Base-by-base conservation (phyloP, 2,888 invertebrate species). In the Tryphoninae sp. region DNA sequence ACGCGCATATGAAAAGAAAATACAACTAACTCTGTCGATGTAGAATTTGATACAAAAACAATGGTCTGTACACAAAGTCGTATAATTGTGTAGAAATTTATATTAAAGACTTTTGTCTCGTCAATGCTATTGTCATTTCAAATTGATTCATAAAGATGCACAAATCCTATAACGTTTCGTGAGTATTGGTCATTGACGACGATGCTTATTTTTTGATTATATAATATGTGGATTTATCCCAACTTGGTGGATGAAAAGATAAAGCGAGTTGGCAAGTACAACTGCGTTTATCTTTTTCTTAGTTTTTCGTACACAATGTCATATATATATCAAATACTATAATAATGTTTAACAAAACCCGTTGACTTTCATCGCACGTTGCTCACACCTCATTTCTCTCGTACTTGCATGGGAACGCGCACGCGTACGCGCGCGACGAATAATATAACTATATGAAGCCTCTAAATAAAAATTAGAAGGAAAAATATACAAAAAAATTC, bases 41-140 rank as follows among this genome's bases (percentile, higher is more conserved):
- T 85, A 89, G 85, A 87, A 86, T 87, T 87, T 86, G 76, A 83
- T 89, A 90, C 84, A 88, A 88, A 90, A 85, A 86, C 67, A 74
- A 85, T 80, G 72, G 82, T 82, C 83, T 86, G 85, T 51, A 71
- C 80, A 85, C 76, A 84, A 82, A 85, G 85, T 67, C 83, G 78
- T 84, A 81, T 68, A 81, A 85, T 82, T 64, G 84, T 82, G 84
- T 87, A 88, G 86, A 89, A 89, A 88, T 86, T 89, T 84, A 83
- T 89, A 87, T 86, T 86, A 86, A 88, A 89, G 86, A 86, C 84
- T 86, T 87, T 82, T 84, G 83, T 81, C 53, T 33, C 86, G 84
- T 86, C 87, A 88, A 87, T 86, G 82, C 87, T 88, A 89, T 88
- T 88, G 87, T 89, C 88, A 82, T 72, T 88, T 84, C 13, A 53